These are phyloP conservation scores for Thinocorus orbignyianus DNA, from an alignment of 2,113 vertebrate species.

Conservation along the genomic window DNA sequence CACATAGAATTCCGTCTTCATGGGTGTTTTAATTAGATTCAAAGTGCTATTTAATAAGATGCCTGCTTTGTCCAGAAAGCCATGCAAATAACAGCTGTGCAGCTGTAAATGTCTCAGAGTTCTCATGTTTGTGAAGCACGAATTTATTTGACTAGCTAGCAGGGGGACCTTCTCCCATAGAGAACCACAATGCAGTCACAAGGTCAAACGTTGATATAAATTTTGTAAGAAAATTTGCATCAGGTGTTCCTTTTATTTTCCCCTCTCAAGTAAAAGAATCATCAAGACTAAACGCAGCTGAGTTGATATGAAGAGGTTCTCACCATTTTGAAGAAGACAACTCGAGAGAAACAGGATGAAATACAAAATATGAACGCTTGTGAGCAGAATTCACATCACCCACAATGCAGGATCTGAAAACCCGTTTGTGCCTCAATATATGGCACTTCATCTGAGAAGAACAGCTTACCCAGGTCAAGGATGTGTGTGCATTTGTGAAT, in stretches of 20 bases:
- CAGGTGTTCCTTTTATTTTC: not conserved
- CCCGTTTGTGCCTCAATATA: not conserved
- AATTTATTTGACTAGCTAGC: not conserved
- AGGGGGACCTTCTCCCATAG: not conserved
- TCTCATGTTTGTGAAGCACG: not conserved
- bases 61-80: not conserved
- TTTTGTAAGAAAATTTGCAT: not conserved
- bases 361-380: not conserved
- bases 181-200: not conserved
- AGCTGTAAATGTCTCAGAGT: not conserved
- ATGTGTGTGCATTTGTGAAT: not conserved
- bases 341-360: not conserved
- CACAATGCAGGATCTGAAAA: rapidly evolving
- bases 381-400: not conserved
- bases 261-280: not conserved
- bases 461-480: not conserved
- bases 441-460: not conserved
- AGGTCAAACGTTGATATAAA: not conserved
- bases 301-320: not conserved
- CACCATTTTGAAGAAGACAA: not conserved
- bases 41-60: not conserved
- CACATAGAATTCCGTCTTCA: not conserved
- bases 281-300: not conserved
- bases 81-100: not conserved
- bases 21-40: not conserved